These are phyloP conservation scores for Saccopteryx bilineata DNA, from an alignment of 2,113 vertebrate species.

Conservation along the genomic window DNA sequence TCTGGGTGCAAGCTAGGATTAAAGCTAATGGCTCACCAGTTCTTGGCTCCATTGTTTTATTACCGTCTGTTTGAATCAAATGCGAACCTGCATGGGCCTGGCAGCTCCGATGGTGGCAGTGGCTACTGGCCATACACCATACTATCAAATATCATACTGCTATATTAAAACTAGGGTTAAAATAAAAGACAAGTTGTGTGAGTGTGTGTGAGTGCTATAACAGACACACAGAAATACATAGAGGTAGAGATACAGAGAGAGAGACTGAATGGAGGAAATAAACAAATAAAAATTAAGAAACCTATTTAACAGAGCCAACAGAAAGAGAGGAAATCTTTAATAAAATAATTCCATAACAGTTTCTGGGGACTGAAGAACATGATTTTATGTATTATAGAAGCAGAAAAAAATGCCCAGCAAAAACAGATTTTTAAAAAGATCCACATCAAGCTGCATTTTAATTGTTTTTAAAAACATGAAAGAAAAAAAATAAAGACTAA, in stretches of 20 bases:
- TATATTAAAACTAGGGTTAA: neutral
- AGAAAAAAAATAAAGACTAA: neutral
- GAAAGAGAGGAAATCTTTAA: neutral
- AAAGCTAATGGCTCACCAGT: no score
- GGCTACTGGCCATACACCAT: no score
- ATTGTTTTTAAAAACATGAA: neutral
- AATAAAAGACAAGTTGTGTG: neutral
- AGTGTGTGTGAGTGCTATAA: neutral
- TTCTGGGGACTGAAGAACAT: neutral
- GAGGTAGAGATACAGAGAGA: neutral
- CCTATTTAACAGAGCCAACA: neutral
- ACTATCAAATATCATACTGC: neutral
- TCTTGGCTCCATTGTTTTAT: no score
- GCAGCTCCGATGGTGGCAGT: no score
- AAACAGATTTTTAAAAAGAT: constrained; percentile 1
- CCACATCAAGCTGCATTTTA: neutral
- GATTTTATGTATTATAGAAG: neutral
- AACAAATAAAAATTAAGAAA: neutral
- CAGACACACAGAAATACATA: neutral
- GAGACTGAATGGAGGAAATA: neutral
- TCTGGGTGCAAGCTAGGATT: no score
- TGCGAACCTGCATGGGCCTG: no score
- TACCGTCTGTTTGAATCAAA: no score
- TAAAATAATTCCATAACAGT: neutral
- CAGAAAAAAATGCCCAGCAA: neutral